A percentile compares a stretch with the other conserved stretches of the same genome.
Evolutionary conservation across 2,113 vertebrate species (phyloP).

Genomic region (Hypanus sabinus): DNA sequence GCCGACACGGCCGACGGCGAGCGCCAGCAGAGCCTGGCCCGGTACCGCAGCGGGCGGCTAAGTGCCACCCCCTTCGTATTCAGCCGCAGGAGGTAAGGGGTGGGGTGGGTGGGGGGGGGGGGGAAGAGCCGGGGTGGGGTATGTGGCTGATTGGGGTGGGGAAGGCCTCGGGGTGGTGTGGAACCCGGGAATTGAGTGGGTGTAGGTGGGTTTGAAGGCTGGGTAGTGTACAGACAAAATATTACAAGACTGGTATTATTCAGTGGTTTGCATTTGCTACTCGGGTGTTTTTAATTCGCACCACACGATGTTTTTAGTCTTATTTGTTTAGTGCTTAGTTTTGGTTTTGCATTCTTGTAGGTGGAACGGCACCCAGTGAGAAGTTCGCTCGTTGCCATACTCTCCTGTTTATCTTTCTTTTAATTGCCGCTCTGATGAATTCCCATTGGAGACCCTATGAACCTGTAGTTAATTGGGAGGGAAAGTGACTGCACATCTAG

Average conservation of each 20-base stretch:
- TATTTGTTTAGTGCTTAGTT: neutral
- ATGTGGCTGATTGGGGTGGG: neutral
- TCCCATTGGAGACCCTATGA: neutral
- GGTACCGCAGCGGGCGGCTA: constrained; percentile 60
- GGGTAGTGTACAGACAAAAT: neutral
- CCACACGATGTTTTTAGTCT: neutral
- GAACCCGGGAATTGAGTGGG: neutral
- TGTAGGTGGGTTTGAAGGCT: too few relatives aligned
- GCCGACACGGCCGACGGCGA: constrained; percentile 55
- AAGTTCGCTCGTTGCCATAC: neutral
- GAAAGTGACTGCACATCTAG: neutral
- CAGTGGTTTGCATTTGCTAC: neutral
- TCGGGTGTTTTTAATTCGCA: neutral
- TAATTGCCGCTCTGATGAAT: neutral
- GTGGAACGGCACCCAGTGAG: neutral
- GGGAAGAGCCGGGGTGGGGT: neutral
- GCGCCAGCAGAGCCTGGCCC: constrained; percentile 70
- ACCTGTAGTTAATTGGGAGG: neutral
- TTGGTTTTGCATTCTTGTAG: neutral
- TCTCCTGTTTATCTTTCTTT: neutral
- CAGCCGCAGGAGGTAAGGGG: constrained; percentile 76
- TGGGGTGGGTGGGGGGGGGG: neutral
- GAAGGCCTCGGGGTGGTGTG: neutral
- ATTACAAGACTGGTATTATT: neutral
- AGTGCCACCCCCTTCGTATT: constrained; percentile 77